phyloP scores from a whole-genome alignment of 2,113 vertebrate species.

The Ceyx cyanopectus region DNA sequence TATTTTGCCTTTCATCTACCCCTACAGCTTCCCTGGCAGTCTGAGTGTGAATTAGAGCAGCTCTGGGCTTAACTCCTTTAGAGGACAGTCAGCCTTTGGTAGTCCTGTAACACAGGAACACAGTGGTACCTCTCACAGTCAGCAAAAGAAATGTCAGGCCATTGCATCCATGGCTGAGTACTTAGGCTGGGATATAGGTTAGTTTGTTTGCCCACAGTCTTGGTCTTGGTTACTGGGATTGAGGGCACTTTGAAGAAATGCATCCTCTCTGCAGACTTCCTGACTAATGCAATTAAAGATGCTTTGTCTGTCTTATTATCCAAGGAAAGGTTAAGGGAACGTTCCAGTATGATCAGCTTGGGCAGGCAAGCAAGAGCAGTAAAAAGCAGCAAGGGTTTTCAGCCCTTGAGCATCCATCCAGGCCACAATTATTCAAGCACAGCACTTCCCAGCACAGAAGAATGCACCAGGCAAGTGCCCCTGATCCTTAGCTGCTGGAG shows the following conservation, averaged over 20 bases:
- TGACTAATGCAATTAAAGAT: conserved; percentile 4
- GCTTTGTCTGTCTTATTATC: conserved; percentile 16
- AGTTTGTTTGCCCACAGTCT: background rate
- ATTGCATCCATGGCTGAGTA: background rate
- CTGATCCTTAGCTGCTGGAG: background rate
- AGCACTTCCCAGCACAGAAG: background rate
- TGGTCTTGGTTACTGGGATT: background rate
- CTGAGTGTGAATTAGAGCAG: background rate
- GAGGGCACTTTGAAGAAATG: background rate
- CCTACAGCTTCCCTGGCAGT: background rate
- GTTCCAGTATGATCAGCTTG: background rate
- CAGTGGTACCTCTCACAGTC: background rate
- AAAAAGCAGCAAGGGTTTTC: background rate
- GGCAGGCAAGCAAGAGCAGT: conserved; percentile 9
- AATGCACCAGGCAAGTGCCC: conserved; percentile 19
- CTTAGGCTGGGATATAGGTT: background rate
- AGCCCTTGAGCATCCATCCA: background rate
- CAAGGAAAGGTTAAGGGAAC: background rate
- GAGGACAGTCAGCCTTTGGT: background rate
- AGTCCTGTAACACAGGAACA: background rate
- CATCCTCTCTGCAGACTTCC: background rate
- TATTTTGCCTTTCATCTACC: background rate
- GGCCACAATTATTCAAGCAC: conserved; percentile 28
- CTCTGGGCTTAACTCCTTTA: background rate
- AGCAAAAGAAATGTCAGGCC: background rate